Conservation (phyloP, 2,113 vertebrate genomes). For the Poecilia latipinna region DNA sequence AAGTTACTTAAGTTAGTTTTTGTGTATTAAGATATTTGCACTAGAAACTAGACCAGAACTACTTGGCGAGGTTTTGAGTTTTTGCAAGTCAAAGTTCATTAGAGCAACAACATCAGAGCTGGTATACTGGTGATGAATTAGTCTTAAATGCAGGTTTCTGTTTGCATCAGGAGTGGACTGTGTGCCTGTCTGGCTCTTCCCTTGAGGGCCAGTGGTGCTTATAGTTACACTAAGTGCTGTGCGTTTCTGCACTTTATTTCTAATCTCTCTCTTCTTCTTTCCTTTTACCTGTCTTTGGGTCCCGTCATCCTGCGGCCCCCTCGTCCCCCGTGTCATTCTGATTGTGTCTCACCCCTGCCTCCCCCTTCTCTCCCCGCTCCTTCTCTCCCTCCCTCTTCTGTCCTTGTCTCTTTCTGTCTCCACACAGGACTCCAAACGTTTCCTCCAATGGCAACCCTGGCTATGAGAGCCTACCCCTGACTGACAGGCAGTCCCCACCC, state of each 20-base stretch:
- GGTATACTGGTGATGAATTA: constrained; percentile 43
- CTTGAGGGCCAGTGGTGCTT: constrained; percentile 35
- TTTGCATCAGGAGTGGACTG: constrained; percentile 59
- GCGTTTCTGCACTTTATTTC: constrained; percentile 68
- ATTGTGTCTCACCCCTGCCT: constrained; percentile 68
- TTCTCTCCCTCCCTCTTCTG: constrained; percentile 47
- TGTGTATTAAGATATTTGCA: too few species aligned
- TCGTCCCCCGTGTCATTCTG: constrained; percentile 46
- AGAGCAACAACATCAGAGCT: constrained; percentile 30
- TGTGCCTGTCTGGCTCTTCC: constrained; percentile 22
- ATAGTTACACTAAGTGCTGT: constrained; percentile 47
- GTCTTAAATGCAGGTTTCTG: constrained; percentile 56
- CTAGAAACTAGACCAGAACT: too few species aligned
- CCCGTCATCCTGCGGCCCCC: constrained; percentile 45
- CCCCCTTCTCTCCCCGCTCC: constrained; percentile 49
- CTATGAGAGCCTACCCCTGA: constrained; percentile 90
- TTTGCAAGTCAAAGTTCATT: constrained; percentile 46
- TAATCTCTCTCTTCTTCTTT: constrained; percentile 71
- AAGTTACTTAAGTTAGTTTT: too few species aligned
- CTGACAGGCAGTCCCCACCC: constrained; percentile 88
- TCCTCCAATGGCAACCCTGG: constrained; percentile 96
- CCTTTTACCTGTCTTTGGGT: constrained; percentile 61
- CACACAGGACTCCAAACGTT: constrained; percentile 93
- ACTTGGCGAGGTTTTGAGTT: too few species aligned
- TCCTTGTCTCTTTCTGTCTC: constrained; percentile 78